Percentiles rank a stretch among this genome's conserved stretches.
These are phyloP conservation scores for Portevinia maculata DNA, from an alignment of 2,888 invertebrate genomes.

Conservation along the genomic window DNA sequence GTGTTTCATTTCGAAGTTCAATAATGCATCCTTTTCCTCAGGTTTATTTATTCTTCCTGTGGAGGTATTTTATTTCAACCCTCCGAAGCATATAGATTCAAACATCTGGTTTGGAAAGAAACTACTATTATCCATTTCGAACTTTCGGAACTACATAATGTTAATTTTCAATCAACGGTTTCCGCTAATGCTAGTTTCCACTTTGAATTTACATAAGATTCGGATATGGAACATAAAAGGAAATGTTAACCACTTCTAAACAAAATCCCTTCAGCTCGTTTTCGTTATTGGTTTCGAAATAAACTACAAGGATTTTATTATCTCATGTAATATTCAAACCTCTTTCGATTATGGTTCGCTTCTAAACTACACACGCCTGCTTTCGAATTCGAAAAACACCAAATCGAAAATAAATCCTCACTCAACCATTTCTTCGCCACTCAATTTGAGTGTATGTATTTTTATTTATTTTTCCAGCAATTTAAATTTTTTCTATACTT, in stretches of 20 bases:
- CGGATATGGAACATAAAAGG: neutral
- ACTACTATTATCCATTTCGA: no score
- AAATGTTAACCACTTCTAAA: neutral
- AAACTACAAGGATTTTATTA: constrained; percentile 42
- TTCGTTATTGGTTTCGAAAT: constrained; percentile 10
- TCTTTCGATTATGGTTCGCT: constrained; percentile 31
- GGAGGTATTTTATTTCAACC: no score
- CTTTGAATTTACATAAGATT: no score
- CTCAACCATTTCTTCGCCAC: constrained; percentile 4
- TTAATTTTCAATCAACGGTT: neutral
- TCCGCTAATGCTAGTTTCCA: no score
- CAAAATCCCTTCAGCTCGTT: constrained; percentile 1
- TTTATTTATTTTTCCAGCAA: constrained; percentile 54
- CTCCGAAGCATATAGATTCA: no score
- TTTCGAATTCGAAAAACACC: constrained; percentile 34
- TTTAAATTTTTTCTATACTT: constrained; percentile 59
- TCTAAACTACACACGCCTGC: neutral
- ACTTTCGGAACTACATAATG: no score
- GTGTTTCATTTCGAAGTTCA: no score
- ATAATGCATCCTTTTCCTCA: no score
- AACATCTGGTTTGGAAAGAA: no score
- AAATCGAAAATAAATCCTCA: neutral
- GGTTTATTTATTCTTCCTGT: no score
- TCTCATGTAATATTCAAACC: constrained; percentile 13
- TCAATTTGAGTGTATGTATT: constrained; percentile 48